These are phyloP conservation scores for Trachops cirrhosus DNA, from an alignment of 2,797 vertebrate species.

Conservation along the genomic window DNA sequence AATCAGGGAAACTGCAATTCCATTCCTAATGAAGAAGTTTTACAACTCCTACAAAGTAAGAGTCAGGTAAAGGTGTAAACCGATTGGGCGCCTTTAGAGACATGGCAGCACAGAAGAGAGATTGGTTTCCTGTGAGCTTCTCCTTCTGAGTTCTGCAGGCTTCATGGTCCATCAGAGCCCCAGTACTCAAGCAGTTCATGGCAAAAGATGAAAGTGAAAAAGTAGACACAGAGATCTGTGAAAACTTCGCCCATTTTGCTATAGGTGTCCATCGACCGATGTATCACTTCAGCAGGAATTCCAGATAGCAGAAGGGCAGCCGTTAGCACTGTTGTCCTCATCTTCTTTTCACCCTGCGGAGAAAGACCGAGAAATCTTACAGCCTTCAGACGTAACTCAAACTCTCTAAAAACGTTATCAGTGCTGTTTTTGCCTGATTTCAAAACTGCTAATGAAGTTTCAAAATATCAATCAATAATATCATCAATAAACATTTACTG, in stretches of 20 bases:
- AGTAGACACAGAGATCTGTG: constrained; percentile 96
- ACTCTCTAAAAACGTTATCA: background rate
- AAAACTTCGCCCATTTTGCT: constrained; percentile 98
- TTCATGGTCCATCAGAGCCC: constrained; percentile 86
- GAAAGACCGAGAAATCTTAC: background rate
- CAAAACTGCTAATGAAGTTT: constrained; percentile 12
- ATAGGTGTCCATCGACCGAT: constrained; percentile 97
- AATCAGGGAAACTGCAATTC: constrained; percentile 56
- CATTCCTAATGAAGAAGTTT: constrained; percentile 63
- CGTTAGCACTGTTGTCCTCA: constrained; percentile 93
- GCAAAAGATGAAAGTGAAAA: constrained; percentile 96
- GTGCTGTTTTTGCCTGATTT: background rate
- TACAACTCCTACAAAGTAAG: constrained; percentile 67
- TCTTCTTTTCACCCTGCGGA: constrained; percentile 92
- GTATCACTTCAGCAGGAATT: constrained; percentile 96
- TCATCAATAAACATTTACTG: background rate
- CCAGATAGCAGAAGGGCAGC: constrained; percentile 95
- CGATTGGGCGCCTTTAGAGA: constrained; percentile 60
- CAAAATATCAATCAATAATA: background rate
- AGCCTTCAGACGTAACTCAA: background rate
- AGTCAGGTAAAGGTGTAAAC: constrained; percentile 67
- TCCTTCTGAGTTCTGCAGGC: constrained; percentile 34
- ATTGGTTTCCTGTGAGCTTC: constrained; percentile 54
- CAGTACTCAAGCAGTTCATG: constrained; percentile 90
- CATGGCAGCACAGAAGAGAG: constrained; percentile 61